Evolutionary conservation across 2,888 invertebrate species (phyloP), one percentile per base, ranked within the genome.

Genomic region (Erebia aethiops): DNA sequence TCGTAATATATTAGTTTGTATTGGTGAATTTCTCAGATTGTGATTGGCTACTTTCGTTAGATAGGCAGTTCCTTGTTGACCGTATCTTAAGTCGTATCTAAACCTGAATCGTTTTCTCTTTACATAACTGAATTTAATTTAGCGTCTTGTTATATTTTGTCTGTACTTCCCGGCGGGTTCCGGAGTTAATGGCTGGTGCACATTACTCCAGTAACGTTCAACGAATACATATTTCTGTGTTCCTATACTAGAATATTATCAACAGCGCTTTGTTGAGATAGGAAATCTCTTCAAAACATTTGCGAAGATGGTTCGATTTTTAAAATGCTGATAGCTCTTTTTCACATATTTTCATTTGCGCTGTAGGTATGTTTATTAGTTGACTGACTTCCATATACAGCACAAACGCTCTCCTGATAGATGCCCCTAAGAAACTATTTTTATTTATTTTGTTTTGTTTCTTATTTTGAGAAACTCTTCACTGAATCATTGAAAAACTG

Each of bases 1-100:
- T 21, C 10, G 8, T 5, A 16, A 56, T 13, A 1, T 57, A 26
- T 26, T 26, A 26, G 26, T 57, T 16, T 14, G 52, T 7, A 52
- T 46, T 9, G 11, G 56, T 57, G 26, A n/a, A 70, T 73, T 72
- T 72, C 57, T 66, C 52, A 65, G 61, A 67, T 73, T 18, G 13
- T 46, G 60, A 57, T 21, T 70, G 51, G 67, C 72, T 67, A 73
- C 76, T 75, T 75, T 74, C 71, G 69, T 76, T 71, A 67, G 72
- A 46, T 46, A 46, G 46, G 3, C 46, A 54, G 16, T 72, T 77
- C 72, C 73, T 73, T 71, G 69, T 71, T 16, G 52, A 7, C 52
- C 46, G 67, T 74, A 65, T 63, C 54, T 54, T 49, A 8, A n/a
- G 18, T 46, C 21, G 21, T 67, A 62, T 70, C 60, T 65, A 68